Base-by-base conservation (phyloP, 2,113 vertebrate genomes). In the Pollimyrus isidori region DNA sequence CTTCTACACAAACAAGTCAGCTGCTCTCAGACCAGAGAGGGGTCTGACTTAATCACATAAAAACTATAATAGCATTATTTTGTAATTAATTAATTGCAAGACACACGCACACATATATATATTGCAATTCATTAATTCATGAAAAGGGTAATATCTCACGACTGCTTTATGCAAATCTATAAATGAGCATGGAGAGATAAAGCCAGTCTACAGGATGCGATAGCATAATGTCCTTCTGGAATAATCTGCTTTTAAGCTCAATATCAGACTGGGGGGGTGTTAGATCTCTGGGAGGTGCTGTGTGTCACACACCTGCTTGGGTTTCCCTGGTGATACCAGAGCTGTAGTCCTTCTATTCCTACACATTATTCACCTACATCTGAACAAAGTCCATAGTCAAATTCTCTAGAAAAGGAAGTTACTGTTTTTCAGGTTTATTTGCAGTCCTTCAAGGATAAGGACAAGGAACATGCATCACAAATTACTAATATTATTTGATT, bases 161-260 rank as follows among this genome's bases (percentile, higher is more conserved):
- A 89, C 80, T 85, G 69, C 50, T 26, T 26, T 86, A 11, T 89
- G 65, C 58, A 49, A 76, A 13, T 86, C 89, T 86, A 52, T 4
- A 85, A 86, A 89, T 26, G 62, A 46, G 42, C 39, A 30, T 6
- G 10, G 50, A 53, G 49, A 9, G 7, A 52, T 3, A 76, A 45
- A 56, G 50, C 69, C 84, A 52, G 53, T 11, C 5, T 2, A 17
- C 52, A 26, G 50, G 39, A 46, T 42, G 52, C 9, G 82, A 26
- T 49, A 56, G 23, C 52, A 84, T 45, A 65, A 58, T 84, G 88
- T 53, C 21, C 56, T 58, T 85, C 76, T 65, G 15, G 88, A 42
- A 62, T 11, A 84, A 23, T 89, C 49, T 85, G 88, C n/a, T 58
- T 89, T 62, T 53, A 30, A 53, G 69, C 39, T 19, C 23, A 26